Conservation (phyloP, 1,140 invertebrate genomes). For the Aphaenogaster ashmeadi region DNA sequence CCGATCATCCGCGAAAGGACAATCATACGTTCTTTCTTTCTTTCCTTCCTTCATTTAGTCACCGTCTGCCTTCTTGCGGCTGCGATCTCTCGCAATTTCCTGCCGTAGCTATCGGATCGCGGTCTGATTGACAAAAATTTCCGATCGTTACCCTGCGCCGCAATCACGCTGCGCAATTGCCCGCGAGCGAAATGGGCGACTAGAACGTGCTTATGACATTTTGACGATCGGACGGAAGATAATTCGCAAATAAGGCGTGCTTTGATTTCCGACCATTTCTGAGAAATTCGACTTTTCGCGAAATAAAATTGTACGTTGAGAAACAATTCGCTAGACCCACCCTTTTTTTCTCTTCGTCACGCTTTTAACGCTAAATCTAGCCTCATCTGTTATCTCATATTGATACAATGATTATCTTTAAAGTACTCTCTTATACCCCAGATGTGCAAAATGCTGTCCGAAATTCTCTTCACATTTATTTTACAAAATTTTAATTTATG, state of each 20-base stretch:
- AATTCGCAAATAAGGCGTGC: neutral
- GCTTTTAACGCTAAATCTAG: neutral
- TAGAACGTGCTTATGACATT: constrained; percentile 46
- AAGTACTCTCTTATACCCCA: neutral
- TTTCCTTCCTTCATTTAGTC: neutral
- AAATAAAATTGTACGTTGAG: neutral
- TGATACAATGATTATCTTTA: constrained; percentile 12
- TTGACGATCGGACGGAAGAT: constrained; percentile 15
- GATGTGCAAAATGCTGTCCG: neutral
- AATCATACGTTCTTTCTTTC: neutral
- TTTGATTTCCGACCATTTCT: constrained; percentile 1
- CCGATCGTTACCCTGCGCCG: constrained; percentile 35
- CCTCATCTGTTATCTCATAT: neutral
- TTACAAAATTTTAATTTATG: neutral
- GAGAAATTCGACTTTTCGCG: neutral
- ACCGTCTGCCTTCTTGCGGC: neutral
- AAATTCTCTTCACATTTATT: neutral
- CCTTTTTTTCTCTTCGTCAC: neutral
- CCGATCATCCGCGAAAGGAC: constrained; percentile 31
- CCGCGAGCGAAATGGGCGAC: constrained; percentile 12
- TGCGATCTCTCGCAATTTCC: constrained; percentile 52
- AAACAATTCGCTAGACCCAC: neutral
- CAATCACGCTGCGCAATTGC: constrained; percentile 44
- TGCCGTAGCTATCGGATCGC: constrained; percentile 9
- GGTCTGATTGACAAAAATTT: constrained; percentile 60